Conservation (phyloP, 2,797 vertebrate species). For the Hozukius guyotensis region DNA sequence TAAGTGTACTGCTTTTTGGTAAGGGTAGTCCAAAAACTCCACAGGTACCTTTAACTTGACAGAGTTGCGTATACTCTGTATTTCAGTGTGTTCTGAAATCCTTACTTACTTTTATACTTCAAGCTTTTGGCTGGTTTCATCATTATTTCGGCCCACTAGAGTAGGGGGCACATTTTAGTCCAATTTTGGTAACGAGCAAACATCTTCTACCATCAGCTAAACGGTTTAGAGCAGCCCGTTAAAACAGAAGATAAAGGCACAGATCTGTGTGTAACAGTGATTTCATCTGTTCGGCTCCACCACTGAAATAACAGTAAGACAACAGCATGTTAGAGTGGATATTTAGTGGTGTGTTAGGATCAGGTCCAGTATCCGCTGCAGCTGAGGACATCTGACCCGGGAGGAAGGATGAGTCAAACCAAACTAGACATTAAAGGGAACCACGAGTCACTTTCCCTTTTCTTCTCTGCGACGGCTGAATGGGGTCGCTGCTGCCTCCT, state of each 20-base stretch:
- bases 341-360: neutral
- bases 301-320: neutral
- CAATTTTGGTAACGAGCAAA: neutral
- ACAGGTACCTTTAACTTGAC: neutral
- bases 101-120: neutral
- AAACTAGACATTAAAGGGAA: neutral
- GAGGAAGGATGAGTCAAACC: conserved; percentile 8
- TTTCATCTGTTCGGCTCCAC: neutral
- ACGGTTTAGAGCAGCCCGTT: neutral
- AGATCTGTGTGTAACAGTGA: neutral
- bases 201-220: neutral
- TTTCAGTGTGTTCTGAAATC: neutral
- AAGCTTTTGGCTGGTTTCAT: too few species aligned
- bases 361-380: neutral
- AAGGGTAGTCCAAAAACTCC: neutral
- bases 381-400: neutral
- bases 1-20: too few species aligned
- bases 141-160: neutral
- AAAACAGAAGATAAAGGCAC: too few species aligned
- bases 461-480: neutral
- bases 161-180: neutral
- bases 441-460: neutral
- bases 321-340: neutral
- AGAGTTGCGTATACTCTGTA: neutral
- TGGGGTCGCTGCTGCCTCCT: conserved; percentile 40